Conservation (phyloP, 1,140 invertebrate species). For the Dendroctonus valens region DNA sequence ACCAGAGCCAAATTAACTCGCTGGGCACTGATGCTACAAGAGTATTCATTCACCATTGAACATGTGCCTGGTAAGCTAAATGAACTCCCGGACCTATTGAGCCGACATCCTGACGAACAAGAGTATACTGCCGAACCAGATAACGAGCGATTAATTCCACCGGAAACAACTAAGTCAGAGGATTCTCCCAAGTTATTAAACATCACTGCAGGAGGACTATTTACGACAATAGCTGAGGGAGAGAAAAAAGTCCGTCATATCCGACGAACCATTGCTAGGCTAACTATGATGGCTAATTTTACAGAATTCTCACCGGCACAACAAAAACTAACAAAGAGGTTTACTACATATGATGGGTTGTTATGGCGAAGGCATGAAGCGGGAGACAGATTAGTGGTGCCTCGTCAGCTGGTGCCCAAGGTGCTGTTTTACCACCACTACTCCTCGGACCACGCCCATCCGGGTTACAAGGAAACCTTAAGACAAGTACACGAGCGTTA, state of each 20-base stretch:
- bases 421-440: not conserved
- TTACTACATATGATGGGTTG: not conserved
- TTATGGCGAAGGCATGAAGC: not conserved
- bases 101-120: not conserved
- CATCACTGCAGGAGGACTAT: not conserved
- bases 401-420: not conserved
- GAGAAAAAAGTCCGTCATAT: not conserved
- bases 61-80: not conserved
- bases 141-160: not conserved
- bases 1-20: constrained; percentile 39
- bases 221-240: not conserved
- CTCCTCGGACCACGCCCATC: not conserved
- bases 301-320: too few species aligned
- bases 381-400: not conserved
- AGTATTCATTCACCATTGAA: not conserved
- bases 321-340: not conserved
- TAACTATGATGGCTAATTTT: not conserved
- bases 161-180: not conserved
- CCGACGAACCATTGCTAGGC: not conserved
- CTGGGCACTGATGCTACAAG: constrained; percentile 32
- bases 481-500: not conserved
- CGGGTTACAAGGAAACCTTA: not conserved
- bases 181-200: not conserved
- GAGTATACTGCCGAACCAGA: not conserved
- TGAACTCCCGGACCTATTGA: not conserved